Percentiles rank a stretch among this genome's conserved stretches.
Evolutionary conservation across 1,140 invertebrate genomes (phyloP).

Genomic region (Drosophila setifemur): DNA sequence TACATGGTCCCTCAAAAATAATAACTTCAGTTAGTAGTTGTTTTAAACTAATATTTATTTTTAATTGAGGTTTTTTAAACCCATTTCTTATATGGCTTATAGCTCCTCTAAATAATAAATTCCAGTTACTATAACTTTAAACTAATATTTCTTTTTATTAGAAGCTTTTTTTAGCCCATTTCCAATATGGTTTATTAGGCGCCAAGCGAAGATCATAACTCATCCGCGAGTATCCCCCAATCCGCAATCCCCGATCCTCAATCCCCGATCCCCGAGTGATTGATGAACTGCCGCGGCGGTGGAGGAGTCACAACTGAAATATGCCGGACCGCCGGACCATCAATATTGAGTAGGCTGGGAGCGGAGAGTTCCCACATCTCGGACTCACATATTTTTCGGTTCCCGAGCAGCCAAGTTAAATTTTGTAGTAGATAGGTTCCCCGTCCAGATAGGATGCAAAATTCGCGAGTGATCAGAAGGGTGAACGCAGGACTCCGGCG

Average conservation of each 20-base stretch:
- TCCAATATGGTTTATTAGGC: no score
- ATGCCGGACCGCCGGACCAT: constrained; percentile 21
- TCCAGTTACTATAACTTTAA: no score
- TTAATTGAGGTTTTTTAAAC: no score
- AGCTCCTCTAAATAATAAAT: no score
- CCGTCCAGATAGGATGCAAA: constrained; percentile 16
- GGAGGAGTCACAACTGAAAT: constrained; percentile 18
- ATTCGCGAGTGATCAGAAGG: constrained; percentile 23
- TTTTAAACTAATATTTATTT: no score
- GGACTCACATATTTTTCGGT: background rate
- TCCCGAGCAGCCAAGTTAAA: background rate
- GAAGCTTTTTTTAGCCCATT: no score
- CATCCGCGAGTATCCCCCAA: no score
- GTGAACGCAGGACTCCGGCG: background rate
- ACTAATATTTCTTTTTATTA: no score
- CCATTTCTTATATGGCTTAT: background rate
- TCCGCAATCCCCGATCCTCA: background rate
- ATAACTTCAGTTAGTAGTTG: no score
- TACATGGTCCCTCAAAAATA: no score
- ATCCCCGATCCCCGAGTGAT: constrained; percentile 5
- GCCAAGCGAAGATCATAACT: constrained; percentile 9
- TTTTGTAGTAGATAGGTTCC: background rate
- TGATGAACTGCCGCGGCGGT: constrained; percentile 12
- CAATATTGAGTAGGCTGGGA: background rate
- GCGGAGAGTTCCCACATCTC: background rate